Evolutionary conservation across 1,140 invertebrate species (phyloP).

Genomic region (Tachypleus tridentatus): DNA sequence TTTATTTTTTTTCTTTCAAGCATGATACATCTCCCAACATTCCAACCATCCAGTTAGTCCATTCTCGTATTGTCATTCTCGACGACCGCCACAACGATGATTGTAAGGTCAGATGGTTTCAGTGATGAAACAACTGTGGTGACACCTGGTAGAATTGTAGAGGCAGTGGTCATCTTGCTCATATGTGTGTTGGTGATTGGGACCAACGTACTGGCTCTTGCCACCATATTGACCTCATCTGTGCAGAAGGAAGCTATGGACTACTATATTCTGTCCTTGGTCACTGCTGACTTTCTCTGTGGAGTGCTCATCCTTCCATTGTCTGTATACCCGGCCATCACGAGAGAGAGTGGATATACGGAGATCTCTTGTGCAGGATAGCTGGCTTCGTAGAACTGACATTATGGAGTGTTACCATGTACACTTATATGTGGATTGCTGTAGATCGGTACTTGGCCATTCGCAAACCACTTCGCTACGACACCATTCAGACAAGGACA

Average conservation of each 20-base stretch:
- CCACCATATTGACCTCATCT: slow-evolving; percentile 76
- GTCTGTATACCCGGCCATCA: slow-evolving; percentile 76
- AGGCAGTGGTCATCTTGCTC: slow-evolving; percentile 71
- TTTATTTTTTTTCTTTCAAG: too few relatives aligned
- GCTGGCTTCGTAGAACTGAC: slow-evolving; percentile 84
- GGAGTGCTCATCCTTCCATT: slow-evolving; percentile 82
- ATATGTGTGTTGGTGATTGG: slow-evolving; percentile 74
- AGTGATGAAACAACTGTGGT: too few relatives aligned
- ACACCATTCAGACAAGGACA: slow-evolving; percentile 79
- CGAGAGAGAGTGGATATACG: slow-evolving; percentile 63
- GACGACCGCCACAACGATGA: too few relatives aligned
- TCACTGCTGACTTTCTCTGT: slow-evolving; percentile 74
- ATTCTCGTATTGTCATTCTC: too few relatives aligned
- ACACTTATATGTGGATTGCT: slow-evolving; percentile 94
- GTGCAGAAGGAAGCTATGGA: slow-evolving; percentile 85
- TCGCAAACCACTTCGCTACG: slow-evolving; percentile 86
- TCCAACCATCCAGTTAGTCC: too few relatives aligned
- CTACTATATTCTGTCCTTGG: slow-evolving; percentile 80
- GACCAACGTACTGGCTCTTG: slow-evolving; percentile 77
- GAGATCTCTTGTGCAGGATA: slow-evolving; percentile 68
- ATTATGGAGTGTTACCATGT: slow-evolving; percentile 78
- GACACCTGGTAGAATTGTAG: slow-evolving; percentile 5
- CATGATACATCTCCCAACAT: too few relatives aligned
- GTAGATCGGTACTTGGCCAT: slow-evolving; percentile 85
- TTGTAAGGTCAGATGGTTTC: too few relatives aligned